Evolutionary conservation across 2,888 invertebrate genomes (phyloP), one percentile per base, ranked within the genome.

Genomic region (Cephus spinipes): DNA sequence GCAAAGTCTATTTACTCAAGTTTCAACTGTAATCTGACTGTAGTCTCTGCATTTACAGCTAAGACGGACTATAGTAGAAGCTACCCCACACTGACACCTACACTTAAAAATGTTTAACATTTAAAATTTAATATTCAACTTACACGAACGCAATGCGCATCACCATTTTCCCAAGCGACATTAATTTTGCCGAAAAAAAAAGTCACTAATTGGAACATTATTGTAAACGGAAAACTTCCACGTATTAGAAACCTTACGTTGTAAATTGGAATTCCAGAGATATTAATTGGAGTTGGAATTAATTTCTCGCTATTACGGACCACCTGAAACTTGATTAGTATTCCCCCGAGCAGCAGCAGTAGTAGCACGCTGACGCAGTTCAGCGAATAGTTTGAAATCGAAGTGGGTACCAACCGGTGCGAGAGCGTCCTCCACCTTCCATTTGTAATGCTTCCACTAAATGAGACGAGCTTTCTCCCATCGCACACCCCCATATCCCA

Each of bases 281-380:
- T 86, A 85, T 85, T 86, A 86, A 86, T 85, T 85, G 85, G 79
- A 85, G 83, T 83, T 84, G 83, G 84, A 86, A 86, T 86, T 86
- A 74, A 79, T 79, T 74, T 74, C 77, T 80, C 77, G 78, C 75
- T 81, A 84, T 84, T 86, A 84, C 81, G 81, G 85, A 81, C 80
- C 83, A 85, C 82, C 85, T 86, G 86, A 87, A 87, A 88, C 87
- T 87, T 85, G 86, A 88, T 87, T 85, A 86, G 87, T 85, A 87
- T 88, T 87, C 86, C 85, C 83, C 77, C 74, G 30, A 12, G 68
- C 40, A n/a, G 71, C 80, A 83, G 83, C 83, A 76, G 73, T 79
- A 80, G 77, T 80, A 82, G 82, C 82, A 79, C 82, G 84, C 86
- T 84, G 85, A 84, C 84, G 76, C 81, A 80, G 82, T 86, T 86